Evolutionary conservation across 2,797 vertebrate species (phyloP), one percentile per base, ranked within the genome.

Genomic region (Typhlichthys subterraneus): DNA sequence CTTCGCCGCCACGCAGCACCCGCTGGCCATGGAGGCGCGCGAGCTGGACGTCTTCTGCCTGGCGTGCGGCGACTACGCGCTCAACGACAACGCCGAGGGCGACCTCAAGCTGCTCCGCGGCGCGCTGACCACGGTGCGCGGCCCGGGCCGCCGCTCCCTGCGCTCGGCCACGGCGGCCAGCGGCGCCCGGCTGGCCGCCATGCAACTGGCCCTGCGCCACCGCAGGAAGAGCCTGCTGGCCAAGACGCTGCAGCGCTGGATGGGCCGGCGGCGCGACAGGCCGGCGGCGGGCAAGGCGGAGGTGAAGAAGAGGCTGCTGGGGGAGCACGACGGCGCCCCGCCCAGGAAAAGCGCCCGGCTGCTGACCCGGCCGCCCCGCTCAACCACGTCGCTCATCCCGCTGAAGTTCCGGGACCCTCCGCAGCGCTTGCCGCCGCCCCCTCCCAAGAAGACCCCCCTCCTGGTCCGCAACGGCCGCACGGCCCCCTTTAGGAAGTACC

Each of bases 1-100:
- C 92, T 99, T 96, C 76, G 90, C 95, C 82, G 94, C 96, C 84
- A 96, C 89, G 0, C 90, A 91, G 45, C 98, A 99, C 86, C 95
- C 97, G 0, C 69, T 99, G 81, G 97, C 96, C 42, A 99, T 99
- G 96, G 98, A 99, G 64, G 96, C 99, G 61, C 93, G 95, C 6
- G 97, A 99, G 71, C 92, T 98, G 69, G 95, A 98, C 12, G 97
- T 99, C 69, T 99, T 98, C 83, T 99, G 97, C 72, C 98, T 98
- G 62, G 93, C 95, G 72, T 99, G 97, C 69, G 93, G 96, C 74
- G 97, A 99, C 83, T 99, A 97, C 17, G 97, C 97, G 56, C 94
- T 99, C 66, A 99, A 99, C 12, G 97, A 99, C 82, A 99, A 99
- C 54, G 94, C 95, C 0, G 97, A 98, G 81, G 98, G 98, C 0